Base-by-base conservation (phyloP, 2,888 invertebrate genomes). In the Chorisops tibialis region DNA sequence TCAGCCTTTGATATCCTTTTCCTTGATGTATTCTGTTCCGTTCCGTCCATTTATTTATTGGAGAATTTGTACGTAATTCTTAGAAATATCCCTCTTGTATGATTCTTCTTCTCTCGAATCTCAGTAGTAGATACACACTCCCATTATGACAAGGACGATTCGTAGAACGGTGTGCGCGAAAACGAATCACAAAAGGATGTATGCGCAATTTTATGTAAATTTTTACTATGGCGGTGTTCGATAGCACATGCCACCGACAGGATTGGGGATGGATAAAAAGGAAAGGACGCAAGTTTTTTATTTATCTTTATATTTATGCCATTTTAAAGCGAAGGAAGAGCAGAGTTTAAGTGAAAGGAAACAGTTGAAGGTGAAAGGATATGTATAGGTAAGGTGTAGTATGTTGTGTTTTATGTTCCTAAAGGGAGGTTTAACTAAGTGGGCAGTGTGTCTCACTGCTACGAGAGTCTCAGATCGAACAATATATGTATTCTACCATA, bases 191-290 rank as follows among this genome's bases (percentile, higher is more conserved):
- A 63, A 63, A 59, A 56, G 63, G 56, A 63, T 61, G 52, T 58
- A 61, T 61, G 63, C 59, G 60, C 63, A 50, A 61, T 56, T 63
- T 63, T 61, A 63, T 63, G 63, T 61, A 63, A 63, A 63, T 63
- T 63, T 61, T 24, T 30, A 30, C 30, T 30, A 7, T 30, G 30
- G 30, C 30, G n/a, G n/a, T n/a, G 30, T 30, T 7, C 9, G 30
- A 30, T 30, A 9, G 30, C 30, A 30, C 30, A 30, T 5, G 30
- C 5, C 30, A 30, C 9, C 9, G 30, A 9, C 30, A 30, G 30
- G 30, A 30, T 30, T 14, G 37, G n/a, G 21, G 47, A 48, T 37
- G 37, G 37, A 47, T 11, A 47, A 19, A 16, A 59, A 30, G 30
- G 59, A 30, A 30, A 30, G 30, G 30, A 30, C 30, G 30, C 5